phyloP scores from a whole-genome alignment of 2,888 invertebrate genomes.

The Drosophila cognata region DNA sequence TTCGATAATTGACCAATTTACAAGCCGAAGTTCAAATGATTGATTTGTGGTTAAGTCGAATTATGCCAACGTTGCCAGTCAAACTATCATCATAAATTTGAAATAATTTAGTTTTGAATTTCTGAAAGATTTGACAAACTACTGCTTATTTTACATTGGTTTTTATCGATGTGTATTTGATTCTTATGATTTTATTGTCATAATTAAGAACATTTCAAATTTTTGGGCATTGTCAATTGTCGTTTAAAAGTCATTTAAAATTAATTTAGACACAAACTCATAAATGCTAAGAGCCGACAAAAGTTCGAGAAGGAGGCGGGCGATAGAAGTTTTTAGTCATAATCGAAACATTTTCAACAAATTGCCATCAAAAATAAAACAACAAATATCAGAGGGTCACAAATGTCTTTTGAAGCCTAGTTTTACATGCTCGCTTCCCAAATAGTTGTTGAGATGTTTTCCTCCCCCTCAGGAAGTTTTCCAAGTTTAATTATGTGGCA shows the following conservation, averaged over 20 bases:
- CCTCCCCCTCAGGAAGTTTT: constrained; percentile 35
- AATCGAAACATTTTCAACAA: constrained; percentile 27
- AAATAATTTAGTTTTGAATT: not conserved
- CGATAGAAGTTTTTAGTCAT: not conserved
- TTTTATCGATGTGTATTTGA: not conserved
- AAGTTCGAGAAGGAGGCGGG: not conserved
- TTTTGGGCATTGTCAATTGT: not conserved
- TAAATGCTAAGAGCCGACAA: not conserved
- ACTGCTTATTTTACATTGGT: not conserved
- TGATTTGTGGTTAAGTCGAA: not conserved
- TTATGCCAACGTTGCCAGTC: not conserved
- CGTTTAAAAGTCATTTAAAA: constrained; percentile 3
- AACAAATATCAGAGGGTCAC: constrained; percentile 37
- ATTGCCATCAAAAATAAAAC: constrained; percentile 33
- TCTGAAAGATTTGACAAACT: not conserved
- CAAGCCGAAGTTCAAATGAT: not conserved
- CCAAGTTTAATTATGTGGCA: constrained; percentile 78
- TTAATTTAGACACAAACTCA: not conserved
- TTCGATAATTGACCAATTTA: not conserved
- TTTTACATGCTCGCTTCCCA: constrained; percentile 34
- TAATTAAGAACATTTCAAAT: not conserved
- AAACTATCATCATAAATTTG: not conserved
- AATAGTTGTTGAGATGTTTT: constrained; percentile 31
- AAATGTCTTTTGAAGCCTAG: constrained; percentile 52
- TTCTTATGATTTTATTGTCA: not conserved